Base-by-base conservation (phyloP, 2,113 vertebrate genomes). In the Mustela lutreola region DNA sequence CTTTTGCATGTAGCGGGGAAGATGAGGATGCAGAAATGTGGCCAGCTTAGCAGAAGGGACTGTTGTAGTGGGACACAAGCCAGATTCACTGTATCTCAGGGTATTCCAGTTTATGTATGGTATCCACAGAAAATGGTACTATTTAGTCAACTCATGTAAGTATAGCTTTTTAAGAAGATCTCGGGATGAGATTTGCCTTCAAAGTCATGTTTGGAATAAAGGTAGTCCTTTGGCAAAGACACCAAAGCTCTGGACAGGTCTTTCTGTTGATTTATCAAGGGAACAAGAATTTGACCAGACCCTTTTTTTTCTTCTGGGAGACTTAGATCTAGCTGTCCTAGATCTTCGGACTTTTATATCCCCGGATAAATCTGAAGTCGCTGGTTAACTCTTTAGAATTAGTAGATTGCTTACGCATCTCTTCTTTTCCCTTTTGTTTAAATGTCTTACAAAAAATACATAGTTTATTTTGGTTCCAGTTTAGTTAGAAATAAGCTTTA, bases 401-500 rank as follows among this genome's bases (percentile, higher is more conserved):
- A 48, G 71, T 93, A 8, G 31, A 83, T 76, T 91, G 31, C 45
- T 86, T 4, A 31, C 14, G 85, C 58, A 24, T 81, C 8, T 62
- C 28, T 92, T 60, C 48, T 76, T 89, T 70, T 75, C 31, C 14
- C 33, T 58, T 93, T 62, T 71, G 60, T 78, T 94, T 76, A 81
- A 71, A 65, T 82, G 3, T 86, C 86, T 81, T 58, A 26, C 80
- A 84, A 85, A 85, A 89, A 91, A 80, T 63, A 21, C 62, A 31
- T 53, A 67, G n/a, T 79, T 90, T 45, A 56, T 63, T 78, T 94
- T 86, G 65, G 67, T 67, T 63, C 62, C 18, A 91, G 2, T 91
- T 95, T 92, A 82, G 71, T 81, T 85, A 33, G 26, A 96, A 81
- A 67, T 93, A 89, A 75, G 42, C 22, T 87, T 91, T 93, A 1